These are phyloP conservation scores for Otocyon megalotis DNA, from an alignment of 2,113 vertebrate species.

Conservation along the genomic window DNA sequence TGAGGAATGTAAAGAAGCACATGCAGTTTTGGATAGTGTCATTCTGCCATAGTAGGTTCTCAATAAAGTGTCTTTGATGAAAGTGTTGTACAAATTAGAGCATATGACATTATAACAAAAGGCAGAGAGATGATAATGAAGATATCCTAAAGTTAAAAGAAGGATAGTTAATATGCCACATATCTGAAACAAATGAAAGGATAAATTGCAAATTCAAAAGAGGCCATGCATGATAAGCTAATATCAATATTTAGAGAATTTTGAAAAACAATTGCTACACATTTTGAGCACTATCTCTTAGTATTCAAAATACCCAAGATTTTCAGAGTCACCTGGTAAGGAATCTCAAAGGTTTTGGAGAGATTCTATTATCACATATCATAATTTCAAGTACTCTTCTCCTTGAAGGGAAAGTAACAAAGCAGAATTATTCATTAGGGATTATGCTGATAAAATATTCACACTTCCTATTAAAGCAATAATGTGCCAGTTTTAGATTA, in stretches of 20 bases:
- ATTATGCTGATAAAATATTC: slow-evolving; percentile 64
- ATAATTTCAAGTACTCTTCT: slow-evolving; percentile 51
- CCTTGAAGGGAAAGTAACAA: slow-evolving; percentile 53
- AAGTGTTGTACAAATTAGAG: not conserved
- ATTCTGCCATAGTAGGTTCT: not conserved
- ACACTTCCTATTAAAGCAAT: slow-evolving; percentile 74
- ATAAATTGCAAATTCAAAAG: slow-evolving; percentile 17
- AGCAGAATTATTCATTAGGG: slow-evolving; percentile 74
- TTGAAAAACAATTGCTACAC: slow-evolving; percentile 22
- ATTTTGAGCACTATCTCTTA: slow-evolving; percentile 47
- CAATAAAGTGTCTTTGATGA: not conserved
- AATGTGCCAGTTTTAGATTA: slow-evolving; percentile 68
- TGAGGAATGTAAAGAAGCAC: not conserved
- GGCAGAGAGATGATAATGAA: not conserved
- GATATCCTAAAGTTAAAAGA: slow-evolving; percentile 39
- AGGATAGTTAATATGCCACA: slow-evolving; percentile 24
- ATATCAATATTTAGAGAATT: slow-evolving; percentile 65
- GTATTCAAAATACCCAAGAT: slow-evolving; percentile 26
- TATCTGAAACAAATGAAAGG: slow-evolving; percentile 44
- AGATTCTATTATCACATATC: slow-evolving; percentile 52
- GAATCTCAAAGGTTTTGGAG: slow-evolving; percentile 53
- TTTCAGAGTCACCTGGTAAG: slow-evolving; percentile 52
- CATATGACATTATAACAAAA: slow-evolving; percentile 6
- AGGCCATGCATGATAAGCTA: not conserved
- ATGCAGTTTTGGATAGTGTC: not conserved